These are phyloP conservation scores for Maccullochella peelii DNA, from an alignment of 2,113 vertebrate species.

Conservation along the genomic window DNA sequence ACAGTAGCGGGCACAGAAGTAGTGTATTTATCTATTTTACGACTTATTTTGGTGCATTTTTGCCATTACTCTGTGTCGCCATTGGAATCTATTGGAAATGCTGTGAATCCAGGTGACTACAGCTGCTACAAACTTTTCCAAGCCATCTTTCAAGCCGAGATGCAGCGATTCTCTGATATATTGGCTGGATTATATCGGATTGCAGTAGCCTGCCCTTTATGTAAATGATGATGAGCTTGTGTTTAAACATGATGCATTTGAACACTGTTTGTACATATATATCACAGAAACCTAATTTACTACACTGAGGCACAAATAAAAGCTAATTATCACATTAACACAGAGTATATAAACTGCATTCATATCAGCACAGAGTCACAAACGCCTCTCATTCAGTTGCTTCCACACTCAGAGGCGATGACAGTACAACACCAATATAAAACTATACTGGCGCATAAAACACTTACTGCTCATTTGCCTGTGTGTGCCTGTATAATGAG, in stretches of 20 bases:
- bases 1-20: neutral
- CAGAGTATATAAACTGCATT: conserved; percentile 26
- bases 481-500: conserved; percentile 71
- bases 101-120: neutral
- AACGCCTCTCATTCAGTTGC: conserved; percentile 10
- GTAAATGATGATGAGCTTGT: neutral
- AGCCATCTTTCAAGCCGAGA: no score
- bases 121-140: neutral
- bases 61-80: neutral
- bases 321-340: conserved; percentile 58
- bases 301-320: conserved; percentile 43
- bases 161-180: no score
- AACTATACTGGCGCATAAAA: conserved; percentile 67
- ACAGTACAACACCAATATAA: conserved; percentile 47
- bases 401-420: conserved; percentile 28
- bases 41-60: no score
- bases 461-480: conserved; percentile 62
- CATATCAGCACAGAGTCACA: conserved; percentile 36
- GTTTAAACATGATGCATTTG: neutral
- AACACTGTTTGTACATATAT: neutral
- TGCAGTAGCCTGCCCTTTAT: neutral
- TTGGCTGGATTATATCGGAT: neutral
- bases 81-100: neutral
- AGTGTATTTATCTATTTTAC: neutral
- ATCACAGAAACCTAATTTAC: conserved; percentile 18